phyloP scores from a whole-genome alignment of 2,888 invertebrate species.

The Heteromurus nitidus region DNA sequence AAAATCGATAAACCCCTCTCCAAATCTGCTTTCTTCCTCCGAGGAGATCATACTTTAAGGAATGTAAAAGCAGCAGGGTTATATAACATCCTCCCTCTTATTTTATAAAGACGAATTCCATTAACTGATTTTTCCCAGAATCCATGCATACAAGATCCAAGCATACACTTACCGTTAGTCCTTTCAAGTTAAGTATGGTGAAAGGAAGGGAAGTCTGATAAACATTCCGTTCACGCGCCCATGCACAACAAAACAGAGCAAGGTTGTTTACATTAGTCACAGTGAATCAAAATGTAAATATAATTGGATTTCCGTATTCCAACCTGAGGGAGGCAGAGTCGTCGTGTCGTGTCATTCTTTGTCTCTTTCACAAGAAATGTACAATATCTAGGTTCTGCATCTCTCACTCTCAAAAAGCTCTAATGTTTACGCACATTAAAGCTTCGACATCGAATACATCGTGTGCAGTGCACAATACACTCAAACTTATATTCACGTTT shows the following conservation, averaged over 20 bases:
- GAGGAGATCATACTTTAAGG: too few relatives aligned
- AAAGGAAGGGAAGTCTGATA: background rate
- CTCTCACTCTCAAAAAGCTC: background rate
- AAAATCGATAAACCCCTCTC: too few relatives aligned
- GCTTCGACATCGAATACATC: too few relatives aligned
- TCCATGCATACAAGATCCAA: too few relatives aligned
- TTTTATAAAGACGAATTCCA: too few relatives aligned
- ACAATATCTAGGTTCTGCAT: background rate
- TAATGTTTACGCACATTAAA: slow-evolving; percentile 10
- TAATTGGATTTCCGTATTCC: slow-evolving; percentile 63
- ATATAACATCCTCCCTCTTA: too few relatives aligned
- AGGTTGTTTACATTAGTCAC: slow-evolving; percentile 37
- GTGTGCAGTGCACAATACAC: too few relatives aligned
- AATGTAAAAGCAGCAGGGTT: too few relatives aligned
- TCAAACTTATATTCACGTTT: background rate
- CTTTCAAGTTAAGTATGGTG: too few relatives aligned
- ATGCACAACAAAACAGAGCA: background rate
- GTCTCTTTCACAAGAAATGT: slow-evolving; percentile 9
- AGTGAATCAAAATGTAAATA: slow-evolving; percentile 66
- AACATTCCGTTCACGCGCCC: slow-evolving; percentile 22
- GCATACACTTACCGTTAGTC: too few relatives aligned
- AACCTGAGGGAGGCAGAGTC: slow-evolving; percentile 52
- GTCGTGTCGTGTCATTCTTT: slow-evolving; percentile 52
- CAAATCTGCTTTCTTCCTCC: too few relatives aligned
- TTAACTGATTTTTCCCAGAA: too few relatives aligned